phyloP scores from a whole-genome alignment of 2,113 vertebrate species.

The Numenius arquata region DNA sequence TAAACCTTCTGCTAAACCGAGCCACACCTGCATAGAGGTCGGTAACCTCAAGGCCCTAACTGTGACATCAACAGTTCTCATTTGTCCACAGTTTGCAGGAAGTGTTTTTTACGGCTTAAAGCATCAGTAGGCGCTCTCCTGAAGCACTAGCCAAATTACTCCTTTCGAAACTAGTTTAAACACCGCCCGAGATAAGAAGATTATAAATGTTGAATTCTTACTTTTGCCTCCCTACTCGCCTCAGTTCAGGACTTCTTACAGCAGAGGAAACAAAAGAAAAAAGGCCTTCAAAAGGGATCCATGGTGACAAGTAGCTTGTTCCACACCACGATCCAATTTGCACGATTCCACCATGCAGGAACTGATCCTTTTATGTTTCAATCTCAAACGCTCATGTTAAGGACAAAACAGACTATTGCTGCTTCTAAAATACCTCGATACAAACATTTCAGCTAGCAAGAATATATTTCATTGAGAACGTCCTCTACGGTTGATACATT shows the following conservation, averaged over 20 bases:
- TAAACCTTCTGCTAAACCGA: not conserved
- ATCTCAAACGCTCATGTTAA: not conserved
- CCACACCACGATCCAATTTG: not conserved
- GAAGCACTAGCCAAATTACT: not conserved
- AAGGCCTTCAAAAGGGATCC: not conserved
- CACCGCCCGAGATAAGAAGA: not conserved
- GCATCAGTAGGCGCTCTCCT: not conserved
- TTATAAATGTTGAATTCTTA: not conserved
- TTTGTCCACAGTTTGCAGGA: not conserved
- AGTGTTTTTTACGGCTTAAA: not conserved
- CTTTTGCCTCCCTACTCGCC: not conserved
- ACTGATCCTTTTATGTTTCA: not conserved
- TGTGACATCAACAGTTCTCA: not conserved
- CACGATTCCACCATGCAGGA: not conserved
- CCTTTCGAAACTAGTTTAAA: not conserved
- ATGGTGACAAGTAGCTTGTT: not conserved
- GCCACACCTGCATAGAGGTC: not conserved
- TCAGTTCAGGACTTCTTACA: not conserved
- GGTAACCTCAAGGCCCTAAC: not conserved
- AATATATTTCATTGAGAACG: not conserved
- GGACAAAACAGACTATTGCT: not conserved
- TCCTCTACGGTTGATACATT: not conserved
- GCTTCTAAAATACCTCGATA: not conserved
- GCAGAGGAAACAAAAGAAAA: not conserved
- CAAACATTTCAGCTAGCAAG: not conserved